phyloP scores from a whole-genome alignment of 2,888 invertebrate genomes.

The Mimumesa dahlbomi region DNA sequence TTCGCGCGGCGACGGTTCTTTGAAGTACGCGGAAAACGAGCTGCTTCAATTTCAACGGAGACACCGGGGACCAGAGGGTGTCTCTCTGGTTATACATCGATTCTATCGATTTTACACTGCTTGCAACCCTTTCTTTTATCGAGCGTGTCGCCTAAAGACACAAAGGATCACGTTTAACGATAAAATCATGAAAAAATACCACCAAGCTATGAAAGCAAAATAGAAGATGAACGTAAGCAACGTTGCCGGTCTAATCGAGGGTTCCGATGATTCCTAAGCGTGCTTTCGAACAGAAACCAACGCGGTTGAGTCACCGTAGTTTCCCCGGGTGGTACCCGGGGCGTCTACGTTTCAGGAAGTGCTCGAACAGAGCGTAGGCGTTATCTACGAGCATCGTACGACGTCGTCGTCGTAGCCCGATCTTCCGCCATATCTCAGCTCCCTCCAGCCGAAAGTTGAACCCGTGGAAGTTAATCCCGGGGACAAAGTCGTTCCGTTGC shows the following conservation, averaged over 20 bases:
- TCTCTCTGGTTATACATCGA: too few relatives aligned
- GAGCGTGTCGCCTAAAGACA: too few relatives aligned
- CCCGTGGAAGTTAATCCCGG: conserved; percentile 67
- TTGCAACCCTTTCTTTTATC: too few relatives aligned
- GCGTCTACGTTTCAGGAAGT: conserved; percentile 35
- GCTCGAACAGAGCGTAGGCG: conserved; percentile 25
- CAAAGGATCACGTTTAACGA: too few relatives aligned
- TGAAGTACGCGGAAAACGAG: conserved; percentile 9
- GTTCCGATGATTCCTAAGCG: too few relatives aligned
- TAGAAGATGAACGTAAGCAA: too few relatives aligned
- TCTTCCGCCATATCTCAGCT: background rate
- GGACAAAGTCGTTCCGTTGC: conserved; percentile 7
- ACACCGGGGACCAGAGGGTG: too few relatives aligned
- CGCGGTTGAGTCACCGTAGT: conserved; percentile 28
- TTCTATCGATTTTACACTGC: conserved; percentile 15
- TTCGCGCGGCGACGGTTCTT: background rate
- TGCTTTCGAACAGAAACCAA: too few relatives aligned
- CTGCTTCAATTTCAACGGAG: conserved; percentile 6
- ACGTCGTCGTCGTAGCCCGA: background rate
- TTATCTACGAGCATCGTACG: conserved; percentile 31
- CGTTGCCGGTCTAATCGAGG: too few relatives aligned
- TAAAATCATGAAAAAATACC: too few relatives aligned
- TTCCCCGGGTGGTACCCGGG: conserved; percentile 33
- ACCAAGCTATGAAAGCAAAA: too few relatives aligned
- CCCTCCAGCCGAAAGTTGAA: conserved; percentile 26